Conservation (phyloP, 1,140 invertebrate genomes). For the Meteorus sp. region DNA sequence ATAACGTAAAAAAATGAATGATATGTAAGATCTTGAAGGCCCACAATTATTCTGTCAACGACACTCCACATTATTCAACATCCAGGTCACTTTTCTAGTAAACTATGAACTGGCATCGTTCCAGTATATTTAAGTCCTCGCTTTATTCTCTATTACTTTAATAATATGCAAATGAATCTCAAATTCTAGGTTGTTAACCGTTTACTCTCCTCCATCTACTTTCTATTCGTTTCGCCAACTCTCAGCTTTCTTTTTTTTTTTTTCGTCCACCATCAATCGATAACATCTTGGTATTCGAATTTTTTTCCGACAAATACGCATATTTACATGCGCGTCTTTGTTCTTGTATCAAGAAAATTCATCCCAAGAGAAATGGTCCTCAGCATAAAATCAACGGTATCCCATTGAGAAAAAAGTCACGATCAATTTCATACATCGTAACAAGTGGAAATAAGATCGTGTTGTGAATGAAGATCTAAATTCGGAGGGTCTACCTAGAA, state of each 20-base stretch:
- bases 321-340: background rate
- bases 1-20: no score
- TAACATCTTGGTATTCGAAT: background rate
- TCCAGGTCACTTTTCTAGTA: conserved; percentile 1
- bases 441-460: no score
- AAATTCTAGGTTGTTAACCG: conserved; percentile 12
- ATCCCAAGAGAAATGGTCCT: no score
- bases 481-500: no score
- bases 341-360: no score
- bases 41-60: background rate
- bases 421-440: no score
- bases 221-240: background rate
- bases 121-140: background rate
- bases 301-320: background rate
- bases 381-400: no score
- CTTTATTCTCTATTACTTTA: conserved; percentile 10
- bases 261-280: background rate
- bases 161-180: conserved; percentile 22
- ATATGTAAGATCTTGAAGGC: background rate
- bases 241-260: background rate
- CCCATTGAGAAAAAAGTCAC: no score
- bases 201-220: background rate
- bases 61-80: background rate
- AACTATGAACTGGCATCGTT: conserved; percentile 9
- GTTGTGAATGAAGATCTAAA: no score